Percentiles rank a stretch among this genome's conserved stretches.
Evolutionary conservation across 2,113 vertebrate genomes (phyloP).

Genomic region (Stictonetta naevosa): DNA sequence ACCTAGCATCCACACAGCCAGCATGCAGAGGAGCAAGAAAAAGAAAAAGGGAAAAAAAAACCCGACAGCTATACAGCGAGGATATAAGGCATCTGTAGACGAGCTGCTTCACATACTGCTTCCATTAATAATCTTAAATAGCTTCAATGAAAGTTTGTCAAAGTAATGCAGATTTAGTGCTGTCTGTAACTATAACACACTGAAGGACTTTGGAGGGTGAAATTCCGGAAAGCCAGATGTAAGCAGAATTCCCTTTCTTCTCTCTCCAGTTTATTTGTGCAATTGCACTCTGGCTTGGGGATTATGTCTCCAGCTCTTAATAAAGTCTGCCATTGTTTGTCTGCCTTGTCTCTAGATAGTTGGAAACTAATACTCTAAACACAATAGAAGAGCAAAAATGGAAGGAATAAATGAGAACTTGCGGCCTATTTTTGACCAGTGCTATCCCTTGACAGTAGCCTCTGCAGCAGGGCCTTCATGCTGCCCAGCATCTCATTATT

Average conservation of each 20-base stretch:
- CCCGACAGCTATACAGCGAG: not conserved
- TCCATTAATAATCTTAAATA: not conserved
- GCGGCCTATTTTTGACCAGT: conserved; percentile 33
- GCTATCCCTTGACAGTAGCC: conserved; percentile 47
- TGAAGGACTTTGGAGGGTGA: conserved; percentile 40
- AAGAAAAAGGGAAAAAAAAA: not conserved
- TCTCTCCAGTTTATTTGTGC: conserved; percentile 1
- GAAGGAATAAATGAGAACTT: conserved; percentile 46
- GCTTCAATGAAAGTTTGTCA: not conserved
- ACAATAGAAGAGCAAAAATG: conserved; percentile 44
- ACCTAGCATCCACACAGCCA: not conserved
- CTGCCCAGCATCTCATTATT: conserved; percentile 47
- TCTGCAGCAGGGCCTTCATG: not conserved
- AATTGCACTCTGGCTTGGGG: not conserved
- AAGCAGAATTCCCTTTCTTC: conserved; percentile 5
- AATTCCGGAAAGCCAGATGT: conserved; percentile 9
- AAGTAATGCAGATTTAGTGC: conserved; percentile 28
- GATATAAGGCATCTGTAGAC: not conserved
- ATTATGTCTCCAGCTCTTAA: conserved; percentile 4
- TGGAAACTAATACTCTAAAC: conserved; percentile 51
- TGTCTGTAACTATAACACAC: not conserved
- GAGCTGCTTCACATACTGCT: not conserved
- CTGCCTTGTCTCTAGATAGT: conserved; percentile 24
- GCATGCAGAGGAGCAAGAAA: not conserved
- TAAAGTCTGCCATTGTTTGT: conserved; percentile 42